phyloP scores from a whole-genome alignment of 1,140 invertebrate species.

The Adoxophyes honmai region DNA sequence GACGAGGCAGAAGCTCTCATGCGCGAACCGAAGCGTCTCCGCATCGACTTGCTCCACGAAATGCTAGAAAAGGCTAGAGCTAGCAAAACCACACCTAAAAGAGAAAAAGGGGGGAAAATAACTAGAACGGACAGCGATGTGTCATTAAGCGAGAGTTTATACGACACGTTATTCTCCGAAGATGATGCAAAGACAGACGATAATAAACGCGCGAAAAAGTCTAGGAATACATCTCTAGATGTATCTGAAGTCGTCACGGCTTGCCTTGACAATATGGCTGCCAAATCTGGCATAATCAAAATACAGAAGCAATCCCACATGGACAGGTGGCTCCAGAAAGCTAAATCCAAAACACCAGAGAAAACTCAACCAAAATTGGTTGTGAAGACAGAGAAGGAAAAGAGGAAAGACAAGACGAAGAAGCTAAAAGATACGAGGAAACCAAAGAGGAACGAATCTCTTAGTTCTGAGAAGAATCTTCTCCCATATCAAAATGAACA shows the following conservation, averaged over 20 bases:
- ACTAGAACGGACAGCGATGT: slow-evolving; percentile 58
- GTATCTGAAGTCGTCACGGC: slow-evolving; percentile 67
- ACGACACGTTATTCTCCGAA: slow-evolving; percentile 70
- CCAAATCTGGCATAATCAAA: slow-evolving; percentile 65
- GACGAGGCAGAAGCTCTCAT: slow-evolving; percentile 76
- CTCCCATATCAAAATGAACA: slow-evolving; percentile 46
- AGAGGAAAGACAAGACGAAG: slow-evolving; percentile 26
- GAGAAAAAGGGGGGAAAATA: slow-evolving; percentile 52
- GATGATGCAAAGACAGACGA: slow-evolving; percentile 61
- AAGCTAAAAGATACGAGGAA: slow-evolving; percentile 23
- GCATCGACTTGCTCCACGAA: slow-evolving; percentile 64
- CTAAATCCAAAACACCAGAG: slow-evolving; percentile 70
- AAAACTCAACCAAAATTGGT: slow-evolving; percentile 46
- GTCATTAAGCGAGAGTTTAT: slow-evolving; percentile 69
- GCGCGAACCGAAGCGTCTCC: slow-evolving; percentile 58
- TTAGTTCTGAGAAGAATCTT: slow-evolving; percentile 24
- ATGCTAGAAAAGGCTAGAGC: slow-evolving; percentile 48
- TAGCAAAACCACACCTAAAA: slow-evolving; percentile 39
- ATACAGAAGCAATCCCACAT: slow-evolving; percentile 73
- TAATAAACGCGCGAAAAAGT: slow-evolving; percentile 39
- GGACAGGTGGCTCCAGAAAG: slow-evolving; percentile 73
- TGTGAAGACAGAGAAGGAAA: slow-evolving; percentile 16
- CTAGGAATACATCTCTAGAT: slow-evolving; percentile 58
- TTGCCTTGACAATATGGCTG: slow-evolving; percentile 69
- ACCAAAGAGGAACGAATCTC: slow-evolving; percentile 40